Conservation (phyloP, 1,140 invertebrate species). For the Atta colombica region DNA sequence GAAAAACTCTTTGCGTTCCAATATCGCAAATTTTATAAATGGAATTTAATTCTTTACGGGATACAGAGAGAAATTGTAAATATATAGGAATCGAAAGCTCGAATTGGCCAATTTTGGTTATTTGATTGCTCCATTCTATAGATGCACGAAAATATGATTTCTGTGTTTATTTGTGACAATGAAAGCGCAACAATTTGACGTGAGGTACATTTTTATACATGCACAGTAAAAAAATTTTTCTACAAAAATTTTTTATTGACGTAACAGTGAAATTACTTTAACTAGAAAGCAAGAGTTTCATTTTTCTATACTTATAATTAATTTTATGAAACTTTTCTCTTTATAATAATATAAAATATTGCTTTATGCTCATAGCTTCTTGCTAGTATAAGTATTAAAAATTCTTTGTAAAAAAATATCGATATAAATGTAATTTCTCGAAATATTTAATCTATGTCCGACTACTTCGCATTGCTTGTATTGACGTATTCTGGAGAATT, state of each 20-base stretch:
- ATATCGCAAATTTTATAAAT: constrained; percentile 50
- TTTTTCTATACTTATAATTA: not conserved
- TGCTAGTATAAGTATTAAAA: not conserved
- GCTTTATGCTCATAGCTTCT: too few relatives aligned
- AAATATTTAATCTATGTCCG: not conserved
- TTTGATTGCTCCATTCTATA: constrained; percentile 34
- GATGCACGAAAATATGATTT: constrained; percentile 22
- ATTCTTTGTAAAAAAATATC: not conserved
- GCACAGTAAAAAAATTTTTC: not conserved
- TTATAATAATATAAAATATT: not conserved
- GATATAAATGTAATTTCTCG: not conserved
- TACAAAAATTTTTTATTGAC: not conserved
- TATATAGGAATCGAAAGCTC: not conserved
- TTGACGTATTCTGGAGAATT: not conserved
- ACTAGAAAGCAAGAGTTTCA: not conserved
- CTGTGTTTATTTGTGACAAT: constrained; percentile 29
- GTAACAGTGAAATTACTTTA: not conserved
- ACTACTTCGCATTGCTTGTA: not conserved
- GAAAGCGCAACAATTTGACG: constrained; percentile 14
- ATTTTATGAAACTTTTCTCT: not conserved
- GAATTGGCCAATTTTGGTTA: constrained; percentile 41
- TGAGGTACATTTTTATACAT: not conserved
- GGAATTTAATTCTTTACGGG: constrained; percentile 26
- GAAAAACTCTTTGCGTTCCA: constrained; percentile 51
- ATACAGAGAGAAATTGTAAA: constrained; percentile 14